Evolutionary conservation across 1,140 invertebrate genomes (phyloP).

Genomic region (Drosophila paulistorum): DNA sequence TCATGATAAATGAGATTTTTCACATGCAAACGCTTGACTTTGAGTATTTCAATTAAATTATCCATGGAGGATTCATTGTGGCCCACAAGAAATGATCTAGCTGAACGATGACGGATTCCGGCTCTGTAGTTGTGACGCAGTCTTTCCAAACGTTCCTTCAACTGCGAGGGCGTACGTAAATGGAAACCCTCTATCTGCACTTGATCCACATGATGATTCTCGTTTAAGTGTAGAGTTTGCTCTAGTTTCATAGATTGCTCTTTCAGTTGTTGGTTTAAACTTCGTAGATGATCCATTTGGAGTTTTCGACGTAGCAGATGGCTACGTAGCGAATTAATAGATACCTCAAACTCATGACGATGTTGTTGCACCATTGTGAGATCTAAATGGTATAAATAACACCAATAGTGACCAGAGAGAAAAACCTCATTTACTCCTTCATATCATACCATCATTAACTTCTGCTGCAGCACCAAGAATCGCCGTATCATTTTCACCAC

Average conservation of each 20-base stretch:
- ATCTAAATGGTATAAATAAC: constrained; percentile 36
- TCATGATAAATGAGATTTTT: constrained; percentile 63
- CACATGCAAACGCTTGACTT: constrained; percentile 54
- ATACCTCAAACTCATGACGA: constrained; percentile 67
- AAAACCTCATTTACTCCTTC: not conserved
- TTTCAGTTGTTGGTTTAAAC: not conserved
- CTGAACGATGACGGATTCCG: not conserved
- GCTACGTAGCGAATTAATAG: constrained; percentile 56
- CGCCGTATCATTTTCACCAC: constrained; percentile 10
- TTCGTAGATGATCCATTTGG: constrained; percentile 42
- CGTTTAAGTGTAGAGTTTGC: constrained; percentile 36
- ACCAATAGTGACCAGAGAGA: not conserved
- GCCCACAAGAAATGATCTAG: constrained; percentile 57
- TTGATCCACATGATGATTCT: constrained; percentile 28
- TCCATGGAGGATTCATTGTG: constrained; percentile 10
- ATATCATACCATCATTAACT: constrained; percentile 45
- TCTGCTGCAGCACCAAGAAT: constrained; percentile 33
- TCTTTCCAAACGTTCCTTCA: constrained; percentile 46
- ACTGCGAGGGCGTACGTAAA: constrained; percentile 58
- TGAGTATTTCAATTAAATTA: constrained; percentile 33
- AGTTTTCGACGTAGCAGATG: constrained; percentile 53
- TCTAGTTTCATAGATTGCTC: not conserved
- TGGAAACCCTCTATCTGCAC: constrained; percentile 41
- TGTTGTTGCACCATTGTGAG: constrained; percentile 59
- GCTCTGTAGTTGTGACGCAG: constrained; percentile 33